Conservation (phyloP, 1,140 invertebrate genomes). For the Drosophila lacertosa region DNA sequence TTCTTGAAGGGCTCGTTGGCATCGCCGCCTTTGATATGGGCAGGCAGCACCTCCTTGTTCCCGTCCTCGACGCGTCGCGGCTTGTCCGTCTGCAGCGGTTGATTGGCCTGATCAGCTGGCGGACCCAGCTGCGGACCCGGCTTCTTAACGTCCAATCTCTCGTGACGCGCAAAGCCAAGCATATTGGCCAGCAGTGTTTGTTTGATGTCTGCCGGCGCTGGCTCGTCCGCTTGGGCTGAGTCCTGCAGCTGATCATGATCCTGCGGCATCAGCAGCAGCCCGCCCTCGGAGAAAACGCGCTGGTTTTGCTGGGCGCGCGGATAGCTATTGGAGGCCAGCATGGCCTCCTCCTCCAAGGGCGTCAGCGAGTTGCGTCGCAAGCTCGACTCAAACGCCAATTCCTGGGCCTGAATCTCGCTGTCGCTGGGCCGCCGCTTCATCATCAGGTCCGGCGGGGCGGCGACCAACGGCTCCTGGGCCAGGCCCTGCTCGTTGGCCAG, state of each 20-base stretch:
- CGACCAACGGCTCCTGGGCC: conserved; percentile 48
- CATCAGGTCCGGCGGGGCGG: conserved; percentile 40
- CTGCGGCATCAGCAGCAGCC: conserved; percentile 85
- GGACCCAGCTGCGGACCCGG: conserved; percentile 91
- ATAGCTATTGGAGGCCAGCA: conserved; percentile 74
- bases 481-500: conserved; percentile 69
- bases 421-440: conserved; percentile 60
- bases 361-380: conserved; percentile 73
- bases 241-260: conserved; percentile 46
- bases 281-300: conserved; percentile 87
- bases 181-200: conserved; percentile 74
- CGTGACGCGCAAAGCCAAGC: conserved; percentile 92
- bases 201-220: conserved; percentile 83
- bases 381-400: conserved; percentile 62
- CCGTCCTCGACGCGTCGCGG: conserved; percentile 22
- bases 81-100: conserved; percentile 65
- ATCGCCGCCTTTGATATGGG: conserved; percentile 73
- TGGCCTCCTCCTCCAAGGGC: conserved; percentile 77
- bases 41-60: conserved; percentile 80
- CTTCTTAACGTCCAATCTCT: conserved; percentile 97
- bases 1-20: conserved; percentile 73
- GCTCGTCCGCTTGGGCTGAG: conserved; percentile 66
- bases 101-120: conserved; percentile 61
- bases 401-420: conserved; percentile 50
- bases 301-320: conserved; percentile 51